These are phyloP conservation scores for Chelmon rostratus DNA, from an alignment of 2,797 vertebrate genomes.

Conservation along the genomic window DNA sequence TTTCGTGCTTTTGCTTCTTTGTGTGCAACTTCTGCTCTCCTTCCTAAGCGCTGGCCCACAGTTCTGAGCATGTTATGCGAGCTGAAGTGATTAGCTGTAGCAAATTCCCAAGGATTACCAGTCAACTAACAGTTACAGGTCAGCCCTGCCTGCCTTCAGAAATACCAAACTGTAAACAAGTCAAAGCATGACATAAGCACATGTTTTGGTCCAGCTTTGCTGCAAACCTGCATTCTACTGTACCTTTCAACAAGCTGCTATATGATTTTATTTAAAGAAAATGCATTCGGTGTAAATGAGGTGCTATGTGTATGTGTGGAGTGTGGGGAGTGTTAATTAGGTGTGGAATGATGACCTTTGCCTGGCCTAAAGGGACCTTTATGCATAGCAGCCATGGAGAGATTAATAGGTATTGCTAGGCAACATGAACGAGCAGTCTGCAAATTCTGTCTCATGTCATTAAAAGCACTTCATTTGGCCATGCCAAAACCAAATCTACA, in stretches of 20 bases:
- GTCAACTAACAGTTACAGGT: constrained; percentile 75
- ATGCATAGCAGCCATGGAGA: constrained; percentile 67
- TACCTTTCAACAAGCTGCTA: constrained; percentile 25
- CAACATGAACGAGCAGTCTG: constrained; percentile 70
- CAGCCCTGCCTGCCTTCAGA: constrained; percentile 63
- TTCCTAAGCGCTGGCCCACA: constrained; percentile 59
- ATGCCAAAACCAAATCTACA: constrained; percentile 35
- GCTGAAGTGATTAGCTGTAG: constrained; percentile 72
- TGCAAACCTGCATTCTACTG: constrained; percentile 54
- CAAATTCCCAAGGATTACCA: constrained; percentile 79
- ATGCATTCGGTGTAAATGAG: constrained; percentile 41
- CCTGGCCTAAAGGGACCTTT: constrained; percentile 68
- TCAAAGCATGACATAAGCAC: constrained; percentile 79
- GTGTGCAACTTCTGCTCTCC: constrained; percentile 58
- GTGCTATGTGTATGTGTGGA: constrained; percentile 24
- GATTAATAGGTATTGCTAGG: constrained; percentile 80
- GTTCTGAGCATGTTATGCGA: constrained; percentile 57
- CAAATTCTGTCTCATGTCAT: constrained; percentile 71
- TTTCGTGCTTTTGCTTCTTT: constrained; percentile 78
- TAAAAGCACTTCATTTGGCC: constrained; percentile 65
- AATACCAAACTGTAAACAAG: constrained; percentile 80
- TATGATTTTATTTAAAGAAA: constrained; percentile 54
- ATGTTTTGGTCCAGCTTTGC: constrained; percentile 56
- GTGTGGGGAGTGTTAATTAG: constrained; percentile 69
- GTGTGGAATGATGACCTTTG: constrained; percentile 81